Conservation (phyloP, 2,113 vertebrate species). For the Capreolus pygargus region DNA sequence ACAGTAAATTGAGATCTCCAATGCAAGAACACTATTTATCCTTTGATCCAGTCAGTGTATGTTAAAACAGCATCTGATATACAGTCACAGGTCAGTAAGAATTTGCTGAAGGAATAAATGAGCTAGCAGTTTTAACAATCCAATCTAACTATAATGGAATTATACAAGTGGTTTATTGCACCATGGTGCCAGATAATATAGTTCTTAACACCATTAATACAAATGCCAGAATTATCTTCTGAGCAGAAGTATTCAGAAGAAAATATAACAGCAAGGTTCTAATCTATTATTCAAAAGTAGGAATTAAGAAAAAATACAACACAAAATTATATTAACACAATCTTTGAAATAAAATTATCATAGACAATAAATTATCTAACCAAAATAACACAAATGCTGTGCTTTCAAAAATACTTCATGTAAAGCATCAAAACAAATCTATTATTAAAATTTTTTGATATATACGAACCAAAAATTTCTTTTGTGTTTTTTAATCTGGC, state of each 20-base stretch:
- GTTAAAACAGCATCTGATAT: not conserved
- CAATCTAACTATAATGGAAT: not conserved
- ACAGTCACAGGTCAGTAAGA: not conserved
- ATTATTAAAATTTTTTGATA: slow-evolving; percentile 64
- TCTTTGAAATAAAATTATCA: slow-evolving; percentile 36
- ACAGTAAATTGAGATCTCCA: not conserved
- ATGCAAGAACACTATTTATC: not conserved
- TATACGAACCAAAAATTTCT: slow-evolving; percentile 95
- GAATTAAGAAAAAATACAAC: not conserved
- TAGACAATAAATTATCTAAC: not conserved
- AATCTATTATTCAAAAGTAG: not conserved
- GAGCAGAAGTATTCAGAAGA: not conserved
- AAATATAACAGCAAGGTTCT: not conserved
- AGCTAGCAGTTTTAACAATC: not conserved
- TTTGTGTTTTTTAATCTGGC: slow-evolving; percentile 98
- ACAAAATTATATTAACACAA: not conserved
- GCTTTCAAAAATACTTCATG: slow-evolving; percentile 13
- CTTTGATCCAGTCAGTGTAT: not conserved
- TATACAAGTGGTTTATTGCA: not conserved
- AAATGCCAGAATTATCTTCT: slow-evolving; percentile 12
- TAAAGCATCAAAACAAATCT: slow-evolving; percentile 39
- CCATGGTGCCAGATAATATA: not conserved
- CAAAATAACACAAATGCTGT: slow-evolving; percentile 25
- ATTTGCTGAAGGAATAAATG: not conserved
- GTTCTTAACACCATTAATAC: not conserved